Base-by-base conservation (phyloP, 37 sponge, comb jelly and placozoan species). In the Chondrosia reniformis region DNA sequence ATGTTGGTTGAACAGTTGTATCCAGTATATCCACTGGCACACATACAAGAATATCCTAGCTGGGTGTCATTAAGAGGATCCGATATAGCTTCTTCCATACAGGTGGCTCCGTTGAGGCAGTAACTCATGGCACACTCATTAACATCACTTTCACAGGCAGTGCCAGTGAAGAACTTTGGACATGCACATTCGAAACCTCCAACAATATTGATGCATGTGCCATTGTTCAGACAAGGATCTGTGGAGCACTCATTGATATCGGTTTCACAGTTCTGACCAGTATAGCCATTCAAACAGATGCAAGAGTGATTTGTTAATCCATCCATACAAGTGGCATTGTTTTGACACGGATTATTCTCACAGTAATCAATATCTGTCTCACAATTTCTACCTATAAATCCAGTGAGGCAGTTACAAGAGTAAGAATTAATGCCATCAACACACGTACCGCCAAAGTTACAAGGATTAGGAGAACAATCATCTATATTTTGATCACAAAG, bases 311-410 rank as follows among this genome's bases (percentile, higher is more conserved):
- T 25, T 7, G 77, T 76, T 9, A 9, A 7, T 21, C 77, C 56
- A 42, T 76, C 77, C 3, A 49, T 41, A 49, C 77, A 76, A 21
- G 56, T 76, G 17, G 40, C 77, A 7, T 55, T 76, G 59, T 58
- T 76, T 57, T 45, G 27, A 52, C 77, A 76, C 24, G 77, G 77
- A 15, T 7, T 49, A n/a, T 21, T 21, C 21, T 40, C 37, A 81
- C 82, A 81, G 55, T 79, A 58, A 36, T 81, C 57, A 31, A 75
- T 38, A 40, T 81, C 75, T 17, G n/a, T 44, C 25, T 80, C 79
- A 74, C 82, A 81, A 22, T 55, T 33, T 15, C 2, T 39, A 4
- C 82, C 82, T 21, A 40, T 74, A 43, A 81, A 81, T 1, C 82
- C 82, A 17, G 28, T 40, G 36, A 46, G n/a, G 42, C 82, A 81